Conservation (phyloP, 2,797 vertebrate species). For the Tenualosa ilisha region DNA sequence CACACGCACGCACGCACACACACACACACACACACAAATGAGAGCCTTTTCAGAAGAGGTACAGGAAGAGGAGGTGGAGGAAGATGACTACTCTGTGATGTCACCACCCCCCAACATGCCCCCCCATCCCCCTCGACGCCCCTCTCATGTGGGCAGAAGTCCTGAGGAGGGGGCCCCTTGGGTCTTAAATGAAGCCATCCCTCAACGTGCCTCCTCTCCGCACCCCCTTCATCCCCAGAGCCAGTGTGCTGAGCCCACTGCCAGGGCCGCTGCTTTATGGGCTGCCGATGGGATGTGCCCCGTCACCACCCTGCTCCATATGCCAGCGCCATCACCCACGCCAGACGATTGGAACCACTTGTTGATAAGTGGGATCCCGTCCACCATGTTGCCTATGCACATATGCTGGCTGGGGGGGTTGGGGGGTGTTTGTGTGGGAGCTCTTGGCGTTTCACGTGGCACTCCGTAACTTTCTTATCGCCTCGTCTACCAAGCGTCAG, state of each 20-base stretch:
- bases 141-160: constrained; percentile 17
- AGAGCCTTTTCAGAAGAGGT: background rate
- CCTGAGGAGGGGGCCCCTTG: constrained; percentile 6
- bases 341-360: constrained; percentile 48
- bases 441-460: background rate
- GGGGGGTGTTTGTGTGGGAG: background rate
- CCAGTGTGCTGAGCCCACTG: background rate
- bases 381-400: background rate
- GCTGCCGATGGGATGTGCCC: constrained; percentile 32
- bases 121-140: background rate
- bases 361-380: constrained; percentile 37
- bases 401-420: background rate
- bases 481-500: constrained; percentile 14
- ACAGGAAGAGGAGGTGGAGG: background rate
- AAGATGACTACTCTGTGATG: background rate
- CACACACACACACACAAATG: background rate
- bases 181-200: constrained; percentile 22
- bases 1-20: no score
- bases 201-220: background rate
- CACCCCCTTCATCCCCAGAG: background rate
- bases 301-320: constrained; percentile 19
- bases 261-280: constrained; percentile 15
- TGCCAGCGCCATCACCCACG: constrained; percentile 29
- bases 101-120: background rate
- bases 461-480: constrained; percentile 20